Evolutionary conservation across 2,113 vertebrate species (phyloP).

Genomic region (Strix aluco): DNA sequence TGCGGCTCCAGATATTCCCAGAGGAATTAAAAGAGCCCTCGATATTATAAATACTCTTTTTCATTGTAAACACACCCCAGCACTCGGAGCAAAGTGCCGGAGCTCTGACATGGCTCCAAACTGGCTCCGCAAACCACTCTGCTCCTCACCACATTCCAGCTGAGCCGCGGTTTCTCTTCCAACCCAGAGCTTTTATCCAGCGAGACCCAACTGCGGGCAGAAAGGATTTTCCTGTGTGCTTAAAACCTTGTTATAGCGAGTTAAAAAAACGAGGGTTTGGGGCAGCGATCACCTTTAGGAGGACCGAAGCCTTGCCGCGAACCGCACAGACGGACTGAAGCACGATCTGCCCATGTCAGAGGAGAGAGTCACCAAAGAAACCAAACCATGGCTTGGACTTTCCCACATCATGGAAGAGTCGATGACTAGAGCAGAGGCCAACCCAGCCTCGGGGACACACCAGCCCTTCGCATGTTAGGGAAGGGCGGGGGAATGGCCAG

Average conservation of each 20-base stretch:
- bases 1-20: slow-evolving; percentile 4
- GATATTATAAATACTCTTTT: slow-evolving; percentile 58
- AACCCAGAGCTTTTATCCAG: slow-evolving; percentile 26
- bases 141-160: slow-evolving; percentile 36
- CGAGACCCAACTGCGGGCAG: not conserved
- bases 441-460: slow-evolving; percentile 21
- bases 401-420: slow-evolving; percentile 1
- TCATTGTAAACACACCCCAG: slow-evolving; percentile 46
- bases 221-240: not conserved
- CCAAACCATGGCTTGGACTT: slow-evolving; percentile 6
- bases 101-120: slow-evolving; percentile 7
- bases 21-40: slow-evolving; percentile 50
- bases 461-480: not conserved
- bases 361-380: not conserved
- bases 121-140: slow-evolving; percentile 15
- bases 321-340: not conserved
- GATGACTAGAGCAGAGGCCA: slow-evolving; percentile 7
- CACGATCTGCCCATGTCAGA: not conserved
- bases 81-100: not conserved
- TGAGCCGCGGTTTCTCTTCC: not conserved
- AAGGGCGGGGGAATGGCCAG: slow-evolving; percentile 24
- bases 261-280: not conserved
- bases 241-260: not conserved
- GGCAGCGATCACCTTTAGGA: not conserved
- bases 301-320: not conserved